Base-by-base conservation (phyloP, 2,797 vertebrate genomes). In the Kryptolebias ocellatus region DNA sequence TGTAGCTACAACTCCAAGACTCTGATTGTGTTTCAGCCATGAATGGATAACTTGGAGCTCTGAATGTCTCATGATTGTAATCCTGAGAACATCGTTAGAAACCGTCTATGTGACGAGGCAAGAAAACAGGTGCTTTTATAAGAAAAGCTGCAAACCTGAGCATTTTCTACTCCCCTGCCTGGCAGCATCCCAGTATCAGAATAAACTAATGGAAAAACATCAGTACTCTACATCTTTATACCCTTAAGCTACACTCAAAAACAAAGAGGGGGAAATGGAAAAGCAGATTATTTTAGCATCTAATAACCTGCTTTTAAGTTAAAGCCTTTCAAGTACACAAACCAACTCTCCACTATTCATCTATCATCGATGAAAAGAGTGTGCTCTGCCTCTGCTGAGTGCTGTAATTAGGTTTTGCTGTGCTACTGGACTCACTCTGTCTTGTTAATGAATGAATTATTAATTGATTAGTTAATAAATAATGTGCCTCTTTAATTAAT, bases 391-490 rank as follows among this genome's bases (percentile, higher is more conserved):
- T 70, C 59, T 55, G 57, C 68, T 76, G 45, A 63, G 53, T 67
- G 27, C 57, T 81, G 64, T 89, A 89, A 92, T 86, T 87, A 91
- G 81, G 59, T 73, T 77, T 53, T 74, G 55, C 64, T 87, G 64
- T 83, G 72, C 67, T 61, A 65, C 18, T 78, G 68, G 67, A 78
- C 55, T 80, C 58, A 66, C 44, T 78, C 84, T 80, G 65, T 78
- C 75, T 78, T 84, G 79, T 89, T 88, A 90, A 87, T 87, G 60
- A 84, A 87, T 92, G 67, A 81, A 93, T 89, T 83, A 90, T 87
- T 87, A 73, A 91, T 78, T 56, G 60, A 79, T 84, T 78, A 60
- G 37, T 88, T 78, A 89, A 91, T 90, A 88, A 89, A 67, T 87
- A 84, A 89, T 88, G 78, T 61, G 51, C 82, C 69, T 84, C 65